Evolutionary conservation across 2,113 vertebrate genomes (phyloP).

Genomic region (Leptodactylus fuscus): DNA sequence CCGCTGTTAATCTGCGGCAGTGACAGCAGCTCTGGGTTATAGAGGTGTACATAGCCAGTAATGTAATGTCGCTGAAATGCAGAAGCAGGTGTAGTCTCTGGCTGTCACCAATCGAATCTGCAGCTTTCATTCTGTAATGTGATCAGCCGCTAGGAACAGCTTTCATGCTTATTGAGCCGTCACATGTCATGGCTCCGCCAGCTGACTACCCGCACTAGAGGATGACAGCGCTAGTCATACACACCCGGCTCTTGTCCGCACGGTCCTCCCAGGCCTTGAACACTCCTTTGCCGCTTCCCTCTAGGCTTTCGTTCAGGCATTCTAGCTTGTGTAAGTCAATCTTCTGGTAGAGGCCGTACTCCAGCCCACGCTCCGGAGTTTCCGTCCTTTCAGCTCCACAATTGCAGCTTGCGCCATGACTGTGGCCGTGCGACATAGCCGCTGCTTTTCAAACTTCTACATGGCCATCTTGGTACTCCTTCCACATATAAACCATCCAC

Average conservation of each 20-base stretch:
- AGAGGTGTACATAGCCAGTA: no score
- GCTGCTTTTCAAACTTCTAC: not conserved
- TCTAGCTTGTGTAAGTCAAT: conserved; percentile 91
- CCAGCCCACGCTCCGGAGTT: conserved; percentile 86
- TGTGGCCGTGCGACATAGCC: conserved; percentile 71
- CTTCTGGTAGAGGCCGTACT: conserved; percentile 85
- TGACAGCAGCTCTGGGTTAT: no score
- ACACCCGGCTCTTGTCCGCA: conserved; percentile 83
- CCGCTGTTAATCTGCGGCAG: no score
- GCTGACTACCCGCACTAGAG: no score
- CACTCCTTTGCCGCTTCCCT: conserved; percentile 89
- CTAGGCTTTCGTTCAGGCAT: conserved; percentile 92
- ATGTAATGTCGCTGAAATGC: no score
- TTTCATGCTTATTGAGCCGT: no score
- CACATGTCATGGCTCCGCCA: no score
- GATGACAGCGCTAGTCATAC: not conserved
- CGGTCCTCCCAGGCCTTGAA: conserved; percentile 95
- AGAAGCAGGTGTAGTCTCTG: no score
- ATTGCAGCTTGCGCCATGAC: conserved; percentile 70
- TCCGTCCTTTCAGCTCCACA: conserved; percentile 80
- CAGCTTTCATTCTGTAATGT: not conserved
- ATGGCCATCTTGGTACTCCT: conserved; percentile 42
- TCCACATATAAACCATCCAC: not conserved
- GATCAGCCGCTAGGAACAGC: no score
- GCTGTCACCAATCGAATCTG: not conserved